A percentile compares a stretch with the other conserved stretches of the same genome.
Conservation (phyloP, 2,888 invertebrate species). For the Asteroscopus sphinx region DNA sequence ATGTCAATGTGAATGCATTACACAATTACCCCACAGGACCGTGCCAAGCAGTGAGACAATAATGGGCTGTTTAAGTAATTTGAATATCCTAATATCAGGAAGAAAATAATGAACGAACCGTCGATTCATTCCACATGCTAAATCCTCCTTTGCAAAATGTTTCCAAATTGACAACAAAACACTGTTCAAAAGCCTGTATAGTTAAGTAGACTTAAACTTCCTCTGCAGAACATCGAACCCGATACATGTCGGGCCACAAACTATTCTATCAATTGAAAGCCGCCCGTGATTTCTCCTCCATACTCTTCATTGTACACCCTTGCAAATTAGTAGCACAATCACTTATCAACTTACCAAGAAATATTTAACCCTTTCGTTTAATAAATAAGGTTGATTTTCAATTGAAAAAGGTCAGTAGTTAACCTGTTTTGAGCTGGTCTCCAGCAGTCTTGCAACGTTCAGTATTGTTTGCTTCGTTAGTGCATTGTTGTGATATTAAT, state of each 20-base stretch:
- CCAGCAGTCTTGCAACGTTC: slow-evolving; percentile 53
- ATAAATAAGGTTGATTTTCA: slow-evolving; percentile 48
- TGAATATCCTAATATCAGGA: too few relatives aligned
- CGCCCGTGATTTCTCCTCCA: slow-evolving; percentile 74
- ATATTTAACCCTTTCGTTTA: slow-evolving; percentile 42
- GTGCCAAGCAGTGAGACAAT: too few relatives aligned
- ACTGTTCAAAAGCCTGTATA: slow-evolving; percentile 21
- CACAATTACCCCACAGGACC: too few relatives aligned
- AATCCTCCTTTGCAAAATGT: slow-evolving; percentile 7
- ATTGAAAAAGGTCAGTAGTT: slow-evolving; percentile 36
- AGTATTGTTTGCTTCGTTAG: slow-evolving; percentile 76
- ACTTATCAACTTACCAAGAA: slow-evolving; percentile 45
- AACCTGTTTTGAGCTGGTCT: slow-evolving; percentile 50
- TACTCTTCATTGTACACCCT: slow-evolving; percentile 52
- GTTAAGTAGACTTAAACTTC: slow-evolving; percentile 36
- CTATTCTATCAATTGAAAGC: slow-evolving; percentile 80
- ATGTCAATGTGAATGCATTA: too few relatives aligned
- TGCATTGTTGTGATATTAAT: slow-evolving; percentile 64
- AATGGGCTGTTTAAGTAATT: too few relatives aligned
- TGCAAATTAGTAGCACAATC: slow-evolving; percentile 57
- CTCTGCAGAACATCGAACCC: slow-evolving; percentile 59
- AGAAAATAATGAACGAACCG: too few relatives aligned
- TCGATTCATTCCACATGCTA: background rate
- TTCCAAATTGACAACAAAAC: slow-evolving; percentile 34
- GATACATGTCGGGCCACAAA: slow-evolving; percentile 74